Conservation (phyloP, 1,140 invertebrate genomes). For the Homalodisca vitripennis region DNA sequence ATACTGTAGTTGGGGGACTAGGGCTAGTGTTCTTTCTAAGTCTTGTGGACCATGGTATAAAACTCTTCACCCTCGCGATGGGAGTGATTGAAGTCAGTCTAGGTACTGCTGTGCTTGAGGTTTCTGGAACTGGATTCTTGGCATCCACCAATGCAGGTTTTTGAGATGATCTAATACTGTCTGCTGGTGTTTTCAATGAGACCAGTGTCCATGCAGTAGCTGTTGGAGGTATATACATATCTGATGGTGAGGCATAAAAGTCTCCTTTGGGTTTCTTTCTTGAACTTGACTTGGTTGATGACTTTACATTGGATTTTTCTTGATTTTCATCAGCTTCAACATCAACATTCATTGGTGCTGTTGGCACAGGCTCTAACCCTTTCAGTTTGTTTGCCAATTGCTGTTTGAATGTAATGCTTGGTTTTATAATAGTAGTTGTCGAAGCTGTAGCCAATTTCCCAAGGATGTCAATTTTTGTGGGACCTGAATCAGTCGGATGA, state of each 20-base stretch:
- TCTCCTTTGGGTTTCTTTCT: constrained; percentile 4
- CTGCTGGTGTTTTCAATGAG: not conserved
- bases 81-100: not conserved
- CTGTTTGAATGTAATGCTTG: not conserved
- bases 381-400: constrained; percentile 21
- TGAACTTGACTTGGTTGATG: not conserved
- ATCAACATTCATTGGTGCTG: not conserved
- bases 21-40: not conserved
- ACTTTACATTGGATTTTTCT: not conserved
- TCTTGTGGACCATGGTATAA: constrained; percentile 9
- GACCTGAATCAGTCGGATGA: not conserved
- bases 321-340: constrained; percentile 18
- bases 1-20: not conserved
- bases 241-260: not conserved
- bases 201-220: constrained; percentile 3
- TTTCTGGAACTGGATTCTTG: not conserved
- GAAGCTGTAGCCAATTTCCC: not conserved
- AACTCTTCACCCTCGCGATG: constrained; percentile 2
- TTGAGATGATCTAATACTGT: not conserved
- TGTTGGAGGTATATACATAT: constrained; percentile 3
- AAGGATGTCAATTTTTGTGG: not conserved
- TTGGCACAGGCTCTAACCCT: not conserved
- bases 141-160: not conserved
- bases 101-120: not conserved
- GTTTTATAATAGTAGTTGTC: not conserved